phyloP scores from a whole-genome alignment of 2,797 vertebrate genomes.

The Harpagifer antarcticus region DNA sequence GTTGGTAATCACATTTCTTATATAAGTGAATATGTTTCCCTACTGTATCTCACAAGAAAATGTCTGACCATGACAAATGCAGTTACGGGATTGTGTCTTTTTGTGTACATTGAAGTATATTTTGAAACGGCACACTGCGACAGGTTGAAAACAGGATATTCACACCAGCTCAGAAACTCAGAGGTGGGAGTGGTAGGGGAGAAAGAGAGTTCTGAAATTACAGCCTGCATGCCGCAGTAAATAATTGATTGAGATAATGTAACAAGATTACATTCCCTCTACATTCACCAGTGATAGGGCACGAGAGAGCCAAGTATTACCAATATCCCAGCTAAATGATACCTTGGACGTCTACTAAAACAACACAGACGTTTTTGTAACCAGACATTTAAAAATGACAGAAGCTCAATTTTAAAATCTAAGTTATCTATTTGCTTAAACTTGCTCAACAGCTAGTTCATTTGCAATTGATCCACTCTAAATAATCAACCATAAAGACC shows the following conservation, averaged over 20 bases:
- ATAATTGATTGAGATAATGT: constrained; percentile 85
- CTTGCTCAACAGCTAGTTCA: background rate
- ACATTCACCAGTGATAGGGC: constrained; percentile 51
- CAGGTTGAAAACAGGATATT: constrained; percentile 34
- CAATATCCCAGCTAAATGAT: constrained; percentile 23
- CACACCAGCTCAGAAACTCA: constrained; percentile 39
- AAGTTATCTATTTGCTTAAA: background rate
- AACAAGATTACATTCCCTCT: constrained; percentile 78
- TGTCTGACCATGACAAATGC: background rate
- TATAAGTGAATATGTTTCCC: background rate
- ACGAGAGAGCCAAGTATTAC: constrained; percentile 47
- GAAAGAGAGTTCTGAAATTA: constrained; percentile 79
- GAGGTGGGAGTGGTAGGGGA: constrained; percentile 29
- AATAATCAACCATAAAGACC: background rate
- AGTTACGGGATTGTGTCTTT: background rate
- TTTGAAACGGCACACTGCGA: background rate
- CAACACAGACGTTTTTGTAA: background rate
- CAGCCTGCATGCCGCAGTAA: constrained; percentile 78
- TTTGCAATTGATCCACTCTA: background rate
- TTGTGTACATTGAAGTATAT: background rate
- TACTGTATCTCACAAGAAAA: background rate
- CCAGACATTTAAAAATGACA: background rate
- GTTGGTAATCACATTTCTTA: background rate
- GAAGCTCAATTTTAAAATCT: background rate
- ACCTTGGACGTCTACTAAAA: constrained; percentile 1